Evolutionary conservation across 2,797 vertebrate species (phyloP), one percentile per base, ranked within the genome.

Genomic region (Spondyliosoma cantharus): DNA sequence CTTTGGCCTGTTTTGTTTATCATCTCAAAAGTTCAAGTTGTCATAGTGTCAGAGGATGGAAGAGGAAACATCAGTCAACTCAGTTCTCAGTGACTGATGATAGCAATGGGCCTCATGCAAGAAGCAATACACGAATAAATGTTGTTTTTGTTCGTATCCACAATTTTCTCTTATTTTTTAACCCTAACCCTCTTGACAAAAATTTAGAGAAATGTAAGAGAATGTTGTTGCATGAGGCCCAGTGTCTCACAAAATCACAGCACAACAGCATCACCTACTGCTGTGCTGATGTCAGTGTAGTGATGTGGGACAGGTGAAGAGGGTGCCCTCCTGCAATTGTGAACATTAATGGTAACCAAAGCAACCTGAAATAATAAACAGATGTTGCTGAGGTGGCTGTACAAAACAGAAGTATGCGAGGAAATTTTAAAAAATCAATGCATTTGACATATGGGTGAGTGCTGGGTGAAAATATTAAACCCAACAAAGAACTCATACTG

Each of bases 311-410:
- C 16, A 8, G 16, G 20, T 37, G 59, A 2, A 49, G 32, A 73
- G 62, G 63, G 76, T 2, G 73, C 43, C 72, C 74, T 96, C 97
- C 97, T 94, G 99, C 97, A 48, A 87, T 71, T 46, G 87, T 93
- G 96, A 86, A 99, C 94, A 92, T 99, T 98, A 81, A 99, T 88
- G 73, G 97, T 97, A 71, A 99, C 96, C 71, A 99, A 91, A 78
- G 97, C 96, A 87, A 99, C 97, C 98, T 99, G 91, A 67, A 93
- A 94, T 46, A 80, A 71, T 22, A 90, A 86, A 85, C 43, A 90
- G 27, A 86, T 69, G 76, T 29, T 43, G 65, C 58, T 76, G 71
- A 78, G 61, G 27, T 59, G 37, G 22, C 15, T 43, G 8, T 82
- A 74, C 11, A n/a, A 83, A 74, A 77, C 27, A 58, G 5, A 65